These are phyloP conservation scores for Bhutanitis thaidina DNA, from an alignment of 2,888 invertebrate genomes.

Conservation along the genomic window DNA sequence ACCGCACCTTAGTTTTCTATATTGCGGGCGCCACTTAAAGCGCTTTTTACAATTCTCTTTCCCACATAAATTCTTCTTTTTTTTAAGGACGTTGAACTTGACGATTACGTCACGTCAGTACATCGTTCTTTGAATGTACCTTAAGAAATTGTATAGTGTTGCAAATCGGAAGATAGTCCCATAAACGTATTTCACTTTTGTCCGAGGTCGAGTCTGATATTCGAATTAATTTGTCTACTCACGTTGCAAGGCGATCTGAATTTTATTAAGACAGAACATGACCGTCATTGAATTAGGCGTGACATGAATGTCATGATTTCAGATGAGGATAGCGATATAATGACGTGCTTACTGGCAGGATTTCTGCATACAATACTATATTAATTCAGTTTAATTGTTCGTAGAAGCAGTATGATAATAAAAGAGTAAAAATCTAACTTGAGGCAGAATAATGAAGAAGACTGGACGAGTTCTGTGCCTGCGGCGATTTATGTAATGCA, in stretches of 20 bases:
- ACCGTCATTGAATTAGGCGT: slow-evolving; percentile 20
- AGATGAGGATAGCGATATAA: slow-evolving; percentile 21
- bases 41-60: slow-evolving; percentile 23
- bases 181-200: slow-evolving; percentile 18
- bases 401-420: slow-evolving; percentile 2
- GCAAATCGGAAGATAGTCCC: slow-evolving; percentile 7
- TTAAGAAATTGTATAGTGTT: background rate
- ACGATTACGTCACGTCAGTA: slow-evolving; percentile 10
- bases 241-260: slow-evolving; percentile 16
- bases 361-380: slow-evolving; percentile 14
- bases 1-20: slow-evolving; percentile 43
- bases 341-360: slow-evolving; percentile 18
- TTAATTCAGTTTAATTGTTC: slow-evolving; percentile 4
- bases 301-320: slow-evolving; percentile 25
- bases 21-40: slow-evolving; percentile 25
- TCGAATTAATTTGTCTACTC: slow-evolving; percentile 4
- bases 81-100: slow-evolving; percentile 21
- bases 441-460: background rate
- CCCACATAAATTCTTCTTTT: slow-evolving; percentile 20
- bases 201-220: slow-evolving; percentile 14
- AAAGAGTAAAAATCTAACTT: background rate
- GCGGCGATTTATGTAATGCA: no score
- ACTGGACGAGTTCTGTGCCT: background rate
- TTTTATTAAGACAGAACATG: slow-evolving; percentile 16
- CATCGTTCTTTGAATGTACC: background rate